These are phyloP conservation scores for Exephanes ischioxanthus DNA, from an alignment of 2,888 invertebrate genomes.

Conservation along the genomic window DNA sequence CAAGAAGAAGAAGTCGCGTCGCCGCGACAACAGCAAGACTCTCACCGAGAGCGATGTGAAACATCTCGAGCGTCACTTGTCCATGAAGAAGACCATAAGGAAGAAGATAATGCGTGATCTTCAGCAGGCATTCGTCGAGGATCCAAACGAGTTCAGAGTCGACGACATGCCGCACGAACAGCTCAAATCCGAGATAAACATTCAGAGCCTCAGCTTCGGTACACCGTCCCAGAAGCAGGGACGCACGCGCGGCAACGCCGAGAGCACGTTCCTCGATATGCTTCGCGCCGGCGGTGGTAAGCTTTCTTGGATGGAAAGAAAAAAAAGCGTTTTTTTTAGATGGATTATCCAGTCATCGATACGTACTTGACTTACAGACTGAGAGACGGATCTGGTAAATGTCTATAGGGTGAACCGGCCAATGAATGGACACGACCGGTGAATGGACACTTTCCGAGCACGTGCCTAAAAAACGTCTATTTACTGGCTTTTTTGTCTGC, in stretches of 20 bases:
- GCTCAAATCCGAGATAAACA: constrained; percentile 89
- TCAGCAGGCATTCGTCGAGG: constrained; percentile 91
- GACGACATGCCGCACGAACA: constrained; percentile 90
- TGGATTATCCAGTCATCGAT: constrained; percentile 5
- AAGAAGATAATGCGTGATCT: constrained; percentile 95
- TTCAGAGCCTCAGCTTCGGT: constrained; percentile 89
- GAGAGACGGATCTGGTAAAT: too few species aligned
- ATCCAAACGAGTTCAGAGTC: constrained; percentile 90
- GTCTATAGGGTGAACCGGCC: too few species aligned
- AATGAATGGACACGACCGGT: too few species aligned
- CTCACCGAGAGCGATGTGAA: constrained; percentile 89
- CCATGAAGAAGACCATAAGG: constrained; percentile 94
- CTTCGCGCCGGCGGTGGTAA: constrained; percentile 87
- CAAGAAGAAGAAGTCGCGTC: constrained; percentile 87
- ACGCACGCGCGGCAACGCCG: constrained; percentile 85
- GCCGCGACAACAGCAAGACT: constrained; percentile 90
- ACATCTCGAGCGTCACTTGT: constrained; percentile 92
- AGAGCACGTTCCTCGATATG: constrained; percentile 90
- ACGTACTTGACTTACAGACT: neutral
- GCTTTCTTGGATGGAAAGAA: constrained; percentile 11
- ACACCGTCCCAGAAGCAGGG: constrained; percentile 85
- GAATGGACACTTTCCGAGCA: too few species aligned
- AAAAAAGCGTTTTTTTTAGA: neutral
- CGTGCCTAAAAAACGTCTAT: too few species aligned
- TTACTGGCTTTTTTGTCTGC: too few species aligned